Evolutionary conservation across 2,888 invertebrate species (phyloP), one percentile per base, ranked within the genome.

Genomic region (Pseudoips prasinana): DNA sequence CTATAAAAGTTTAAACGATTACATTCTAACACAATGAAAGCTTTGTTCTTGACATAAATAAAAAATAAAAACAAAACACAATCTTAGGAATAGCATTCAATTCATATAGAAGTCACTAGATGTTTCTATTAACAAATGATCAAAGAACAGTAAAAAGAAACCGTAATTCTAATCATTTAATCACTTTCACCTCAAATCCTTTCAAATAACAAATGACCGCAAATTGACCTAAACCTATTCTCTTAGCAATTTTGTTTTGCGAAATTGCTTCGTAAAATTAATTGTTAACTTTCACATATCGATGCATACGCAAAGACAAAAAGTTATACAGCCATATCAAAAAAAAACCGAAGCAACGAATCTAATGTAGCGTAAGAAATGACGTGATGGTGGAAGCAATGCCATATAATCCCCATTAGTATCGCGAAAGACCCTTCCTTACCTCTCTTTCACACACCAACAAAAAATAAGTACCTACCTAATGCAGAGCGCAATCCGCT

Each of bases 391-490:
- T 61, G 67, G 64, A 64, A 64, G 72, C 64, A 71, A 73, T 74
- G 75, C 71, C 71, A 79, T 74, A 83, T 74, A 76, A 80, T 77
- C 73, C 73, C 82, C 77, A 85, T 84, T 85, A 86, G 80, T 71
- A 70, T 84, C 62, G 85, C 84, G 70, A 80, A 80, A 74, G 81
- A 68, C 67, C 74, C 74, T 66, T 40, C 42, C 50, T 24, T 44
- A 52, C 49, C 20, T 85, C 85, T 65, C 77, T 48, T 73, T 85
- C 75, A 57, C 81, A 78, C 86, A 55, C 46, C 45, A 42, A 83
- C 86, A 87, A 86, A 87, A 87, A 87, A 85, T 68, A 55, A 67
- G 80, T 84, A 84, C 83, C 82, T 84, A 84, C 83, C 82, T 85
- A 75, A 80, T 77, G 57, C 64, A 50, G 69, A 71, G 73, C 82